These are phyloP conservation scores for Austrofundulus limnaeus DNA, from an alignment of 2,113 vertebrate genomes.

Conservation along the genomic window DNA sequence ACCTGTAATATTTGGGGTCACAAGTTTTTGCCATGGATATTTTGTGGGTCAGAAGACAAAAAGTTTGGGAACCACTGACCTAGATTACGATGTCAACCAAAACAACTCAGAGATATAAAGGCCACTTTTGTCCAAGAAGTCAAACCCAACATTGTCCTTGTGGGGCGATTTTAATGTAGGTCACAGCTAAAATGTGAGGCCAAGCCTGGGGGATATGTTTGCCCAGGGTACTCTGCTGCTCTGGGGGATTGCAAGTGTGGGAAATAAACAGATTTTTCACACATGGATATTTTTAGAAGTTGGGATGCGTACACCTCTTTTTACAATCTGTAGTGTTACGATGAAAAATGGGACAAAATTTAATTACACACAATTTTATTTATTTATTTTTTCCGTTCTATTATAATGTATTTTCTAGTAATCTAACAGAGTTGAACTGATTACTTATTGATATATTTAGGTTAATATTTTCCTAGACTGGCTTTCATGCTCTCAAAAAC, in stretches of 20 bases:
- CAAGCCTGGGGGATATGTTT: slow-evolving; percentile 37
- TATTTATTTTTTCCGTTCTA: not conserved
- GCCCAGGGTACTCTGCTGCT: slow-evolving; percentile 54
- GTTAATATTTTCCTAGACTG: not conserved
- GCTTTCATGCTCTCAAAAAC: slow-evolving; percentile 22
- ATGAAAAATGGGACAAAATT: slow-evolving; percentile 22
- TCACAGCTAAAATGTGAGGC: slow-evolving; percentile 64
- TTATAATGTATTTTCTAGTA: not conserved
- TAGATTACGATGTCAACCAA: slow-evolving; percentile 21
- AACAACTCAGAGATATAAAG: slow-evolving; percentile 11
- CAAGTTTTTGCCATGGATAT: too few species aligned
- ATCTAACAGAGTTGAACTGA: not conserved
- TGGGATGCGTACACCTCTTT: slow-evolving; percentile 25
- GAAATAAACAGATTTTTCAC: slow-evolving; percentile 71
- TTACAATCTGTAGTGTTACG: slow-evolving; percentile 47
- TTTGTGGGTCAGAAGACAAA: too few species aligned
- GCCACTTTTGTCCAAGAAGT: slow-evolving; percentile 37
- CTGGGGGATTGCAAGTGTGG: slow-evolving; percentile 34
- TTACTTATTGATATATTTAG: not conserved
- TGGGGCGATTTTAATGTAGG: slow-evolving; percentile 72
- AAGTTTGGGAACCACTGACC: too few species aligned
- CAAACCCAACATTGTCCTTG: slow-evolving; percentile 41
- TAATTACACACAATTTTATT: slow-evolving; percentile 12
- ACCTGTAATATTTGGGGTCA: too few species aligned
- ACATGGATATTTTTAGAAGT: slow-evolving; percentile 72